Percentiles rank a stretch among this genome's conserved stretches.
Conservation (phyloP, 2,888 invertebrate genomes). For the Herminia tarsipennalis region DNA sequence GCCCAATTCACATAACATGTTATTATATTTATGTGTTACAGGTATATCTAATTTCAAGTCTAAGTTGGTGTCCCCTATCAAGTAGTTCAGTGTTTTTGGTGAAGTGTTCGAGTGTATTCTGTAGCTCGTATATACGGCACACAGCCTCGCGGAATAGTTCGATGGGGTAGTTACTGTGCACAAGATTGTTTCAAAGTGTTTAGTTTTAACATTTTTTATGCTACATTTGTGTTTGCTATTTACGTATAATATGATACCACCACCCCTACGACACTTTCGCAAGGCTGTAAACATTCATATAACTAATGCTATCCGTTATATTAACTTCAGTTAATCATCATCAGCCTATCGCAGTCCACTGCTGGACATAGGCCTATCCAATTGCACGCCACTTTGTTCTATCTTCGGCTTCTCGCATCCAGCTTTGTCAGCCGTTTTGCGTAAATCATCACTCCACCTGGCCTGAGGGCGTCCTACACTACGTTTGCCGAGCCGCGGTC, state of each 20-base stretch:
- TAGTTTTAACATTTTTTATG: neutral
- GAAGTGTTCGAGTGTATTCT: neutral
- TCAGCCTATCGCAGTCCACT: too few relatives aligned
- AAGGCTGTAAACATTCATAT: neutral
- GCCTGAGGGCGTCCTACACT: too few relatives aligned
- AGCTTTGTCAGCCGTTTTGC: too few relatives aligned
- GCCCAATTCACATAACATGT: neutral
- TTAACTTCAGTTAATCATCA: conserved; percentile 5
- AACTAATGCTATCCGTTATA: neutral
- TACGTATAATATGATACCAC: neutral
- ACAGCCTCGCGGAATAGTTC: neutral
- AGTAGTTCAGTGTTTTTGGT: neutral
- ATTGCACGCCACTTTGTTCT: too few relatives aligned
- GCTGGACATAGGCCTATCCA: too few relatives aligned
- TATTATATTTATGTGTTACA: conserved; percentile 2
- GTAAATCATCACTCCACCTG: too few relatives aligned
- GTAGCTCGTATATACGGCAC: neutral
- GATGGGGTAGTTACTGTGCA: neutral
- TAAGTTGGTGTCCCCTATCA: conserved; percentile 1
- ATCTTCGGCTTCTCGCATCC: too few relatives aligned
- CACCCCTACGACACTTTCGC: neutral
- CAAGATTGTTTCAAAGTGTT: neutral
- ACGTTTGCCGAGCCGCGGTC: too few relatives aligned
- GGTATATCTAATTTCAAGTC: neutral
- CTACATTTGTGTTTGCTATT: conserved; percentile 3